These are phyloP conservation scores for Callyntrura guangdongensis DNA, from an alignment of 2,888 invertebrate species.

Conservation along the genomic window DNA sequence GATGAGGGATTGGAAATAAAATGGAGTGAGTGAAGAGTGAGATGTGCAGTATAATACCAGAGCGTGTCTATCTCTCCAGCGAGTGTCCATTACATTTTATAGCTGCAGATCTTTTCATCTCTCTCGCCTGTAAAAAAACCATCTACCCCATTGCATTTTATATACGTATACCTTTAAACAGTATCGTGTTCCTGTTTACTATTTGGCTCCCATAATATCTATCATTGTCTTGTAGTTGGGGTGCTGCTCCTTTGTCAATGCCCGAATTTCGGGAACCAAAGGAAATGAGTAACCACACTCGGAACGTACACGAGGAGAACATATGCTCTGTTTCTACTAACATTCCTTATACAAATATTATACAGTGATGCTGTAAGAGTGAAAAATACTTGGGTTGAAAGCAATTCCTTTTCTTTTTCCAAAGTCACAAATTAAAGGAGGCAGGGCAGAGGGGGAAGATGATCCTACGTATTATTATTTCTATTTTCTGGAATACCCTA, in stretches of 20 bases:
- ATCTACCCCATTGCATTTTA: neutral
- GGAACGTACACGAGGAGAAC: neutral
- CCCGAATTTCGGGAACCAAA: conserved; percentile 27
- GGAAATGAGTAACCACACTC: conserved; percentile 19
- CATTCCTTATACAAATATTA: too few relatives aligned
- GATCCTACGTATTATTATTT: conserved; percentile 56
- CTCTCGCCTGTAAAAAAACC: neutral
- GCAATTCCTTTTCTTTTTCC: conserved; percentile 33
- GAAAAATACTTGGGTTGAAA: conserved; percentile 42
- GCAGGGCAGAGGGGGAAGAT: conserved; percentile 53
- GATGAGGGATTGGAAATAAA: conserved; percentile 78
- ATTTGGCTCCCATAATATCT: neutral
- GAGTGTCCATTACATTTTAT: conserved; percentile 72
- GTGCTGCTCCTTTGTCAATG: conserved; percentile 58
- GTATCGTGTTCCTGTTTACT: neutral
- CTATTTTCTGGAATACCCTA: conserved; percentile 15
- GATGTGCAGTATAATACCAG: conserved; percentile 53
- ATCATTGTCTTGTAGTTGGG: conserved; percentile 59
- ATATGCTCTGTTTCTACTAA: conserved; percentile 22
- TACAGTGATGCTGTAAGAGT: neutral
- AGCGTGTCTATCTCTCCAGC: conserved; percentile 23
- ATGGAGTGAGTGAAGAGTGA: conserved; percentile 76
- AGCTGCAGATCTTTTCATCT: conserved; percentile 22
- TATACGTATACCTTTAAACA: neutral
- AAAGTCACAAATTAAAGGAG: conserved; percentile 70